Conservation (phyloP, 2,888 invertebrate species). For the Euplagia quadripunctaria region DNA sequence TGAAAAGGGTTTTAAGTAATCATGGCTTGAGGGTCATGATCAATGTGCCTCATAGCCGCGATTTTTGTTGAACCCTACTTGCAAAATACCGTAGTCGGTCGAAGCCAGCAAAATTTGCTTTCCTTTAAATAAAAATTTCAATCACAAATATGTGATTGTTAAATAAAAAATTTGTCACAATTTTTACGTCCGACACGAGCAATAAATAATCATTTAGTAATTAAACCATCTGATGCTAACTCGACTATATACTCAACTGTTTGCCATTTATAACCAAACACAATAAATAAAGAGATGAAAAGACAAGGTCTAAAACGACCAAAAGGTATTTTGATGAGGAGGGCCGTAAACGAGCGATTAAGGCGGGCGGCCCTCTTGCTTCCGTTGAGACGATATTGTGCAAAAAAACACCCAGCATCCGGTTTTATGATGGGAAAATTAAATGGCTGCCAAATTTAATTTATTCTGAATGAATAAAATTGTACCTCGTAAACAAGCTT, state of each 20-base stretch:
- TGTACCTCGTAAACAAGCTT: conserved; percentile 15
- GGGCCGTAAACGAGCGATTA: conserved; percentile 45
- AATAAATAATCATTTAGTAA: conserved; percentile 20
- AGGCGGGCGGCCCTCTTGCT: conserved; percentile 31
- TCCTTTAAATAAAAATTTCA: too few species aligned
- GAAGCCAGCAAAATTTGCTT: too few species aligned
- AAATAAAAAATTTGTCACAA: too few species aligned
- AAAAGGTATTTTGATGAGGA: conserved; percentile 44
- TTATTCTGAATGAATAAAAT: conserved; percentile 50
- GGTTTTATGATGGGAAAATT: conserved; percentile 53
- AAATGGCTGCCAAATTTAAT: conserved; percentile 60
- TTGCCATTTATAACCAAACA: conserved; percentile 36
- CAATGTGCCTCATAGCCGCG: too few species aligned
- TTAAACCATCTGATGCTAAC: conserved; percentile 16
- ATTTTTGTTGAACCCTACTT: too few species aligned
- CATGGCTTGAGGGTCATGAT: too few species aligned
- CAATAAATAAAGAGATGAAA: conserved; percentile 46
- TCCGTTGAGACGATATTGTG: conserved; percentile 53
- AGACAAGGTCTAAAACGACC: conserved; percentile 25
- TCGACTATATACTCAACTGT: conserved; percentile 9
- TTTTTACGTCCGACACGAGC: background rate
- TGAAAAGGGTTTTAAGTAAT: background rate
- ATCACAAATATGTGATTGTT: too few species aligned
- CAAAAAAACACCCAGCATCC: conserved; percentile 47
- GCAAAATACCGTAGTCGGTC: too few species aligned